Evolutionary conservation across 2,797 vertebrate genomes (phyloP), one percentile per base, ranked within the genome.

Genomic region (Erethizon dorsatum): DNA sequence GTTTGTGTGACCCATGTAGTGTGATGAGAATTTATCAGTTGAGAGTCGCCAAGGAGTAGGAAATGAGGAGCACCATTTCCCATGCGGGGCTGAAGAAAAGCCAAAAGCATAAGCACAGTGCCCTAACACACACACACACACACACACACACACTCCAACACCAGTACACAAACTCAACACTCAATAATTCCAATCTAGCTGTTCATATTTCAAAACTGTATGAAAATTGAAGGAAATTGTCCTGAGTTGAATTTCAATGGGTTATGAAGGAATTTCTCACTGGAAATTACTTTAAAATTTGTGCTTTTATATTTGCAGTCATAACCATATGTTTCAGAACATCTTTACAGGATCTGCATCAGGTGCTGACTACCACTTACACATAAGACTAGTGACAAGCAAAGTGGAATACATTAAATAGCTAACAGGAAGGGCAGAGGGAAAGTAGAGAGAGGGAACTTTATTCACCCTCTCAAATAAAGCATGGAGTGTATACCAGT

Each of bases 231-330:
- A 94, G n/a, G 11, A 75, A 92, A 92, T 63, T 79, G 63, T 83
- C 57, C 50, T 50, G 13, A 90, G n/a, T 83, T 95, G 57, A 83
- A 80, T 71, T 92, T 18, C 15, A 91, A 41, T 47, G 59, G 84
- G 75, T 85, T 86, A 47, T 3, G 7, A 90, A 90, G 54, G 45
- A 52, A 75, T 90, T 96, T 95, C 61, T 96, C 73, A 65, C 31
- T 71, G 67, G 41, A 79, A 63, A 61, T 79, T 13, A 50, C 71
- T 95, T 85, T 56, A 52, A 95, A 86, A 75, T 73, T 12, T 45
- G 28, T 90, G 47, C 52, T 80, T 95, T 59, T 75, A 17, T 78
- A 65, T 83, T 61, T 83, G 28, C 7, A 47, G 18, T 75, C 28
- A 87, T 22, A 28, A 71, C 26, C 63, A 63, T 4, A 47, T 11